Conservation (phyloP, 1,140 invertebrate species). For the Eupristina koningsbergeri region DNA sequence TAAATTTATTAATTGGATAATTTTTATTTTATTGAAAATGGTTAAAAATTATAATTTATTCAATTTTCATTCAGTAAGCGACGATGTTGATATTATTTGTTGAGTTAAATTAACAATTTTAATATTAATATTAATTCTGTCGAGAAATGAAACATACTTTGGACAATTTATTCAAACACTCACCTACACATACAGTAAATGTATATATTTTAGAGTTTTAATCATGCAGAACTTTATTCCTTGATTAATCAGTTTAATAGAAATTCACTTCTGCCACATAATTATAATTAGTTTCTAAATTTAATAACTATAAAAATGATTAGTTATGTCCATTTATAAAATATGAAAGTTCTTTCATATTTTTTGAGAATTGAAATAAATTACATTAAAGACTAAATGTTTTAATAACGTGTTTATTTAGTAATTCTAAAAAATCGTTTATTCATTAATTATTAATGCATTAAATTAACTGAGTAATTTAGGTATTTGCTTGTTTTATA, state of each 20-base stretch:
- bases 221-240: constrained; percentile 14
- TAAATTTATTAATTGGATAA: constrained; percentile 24
- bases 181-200: neutral
- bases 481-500: too few species aligned
- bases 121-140: constrained; percentile 27
- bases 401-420: neutral
- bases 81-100: too few species aligned
- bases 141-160: constrained; percentile 10
- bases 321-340: neutral
- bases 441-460: too few species aligned
- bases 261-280: neutral
- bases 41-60: constrained; percentile 8
- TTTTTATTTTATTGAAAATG: neutral
- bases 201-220: constrained; percentile 20
- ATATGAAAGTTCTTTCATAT: neutral
- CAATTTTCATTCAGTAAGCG: constrained; percentile 25
- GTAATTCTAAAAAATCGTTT: too few species aligned
- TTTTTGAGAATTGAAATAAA: too few species aligned
- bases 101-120: too few species aligned
- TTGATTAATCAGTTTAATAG: constrained; percentile 14
- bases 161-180: constrained; percentile 6
- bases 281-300: neutral
- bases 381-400: too few species aligned
- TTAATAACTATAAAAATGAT: constrained; percentile 12
- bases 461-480: too few species aligned